Evolutionary conservation across 1,140 invertebrate genomes (phyloP).

Genomic region (Neomicropteryx cornuta): DNA sequence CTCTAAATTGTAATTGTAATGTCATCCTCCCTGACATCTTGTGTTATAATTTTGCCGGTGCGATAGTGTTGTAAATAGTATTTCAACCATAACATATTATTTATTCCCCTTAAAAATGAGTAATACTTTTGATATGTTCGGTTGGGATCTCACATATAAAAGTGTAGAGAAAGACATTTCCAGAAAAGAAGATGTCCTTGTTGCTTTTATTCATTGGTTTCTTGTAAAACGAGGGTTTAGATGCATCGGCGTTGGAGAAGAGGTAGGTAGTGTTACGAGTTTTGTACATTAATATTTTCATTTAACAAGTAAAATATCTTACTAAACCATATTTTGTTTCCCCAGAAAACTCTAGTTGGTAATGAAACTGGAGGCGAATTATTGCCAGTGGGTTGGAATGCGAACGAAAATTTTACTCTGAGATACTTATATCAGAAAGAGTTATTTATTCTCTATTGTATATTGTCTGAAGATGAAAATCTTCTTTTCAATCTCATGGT

Average conservation of each 20-base stretch:
- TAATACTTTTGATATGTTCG: too few species aligned
- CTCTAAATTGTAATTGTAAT: too few species aligned
- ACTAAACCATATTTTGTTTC: constrained; percentile 16
- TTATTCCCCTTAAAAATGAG: too few species aligned
- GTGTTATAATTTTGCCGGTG: too few species aligned
- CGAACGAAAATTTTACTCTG: constrained; percentile 45
- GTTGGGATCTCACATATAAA: constrained; percentile 61
- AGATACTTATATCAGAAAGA: constrained; percentile 53
- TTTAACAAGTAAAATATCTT: not conserved
- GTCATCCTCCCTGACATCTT: too few species aligned
- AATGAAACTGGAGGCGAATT: constrained; percentile 52
- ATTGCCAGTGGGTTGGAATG: constrained; percentile 59
- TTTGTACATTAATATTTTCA: constrained; percentile 1
- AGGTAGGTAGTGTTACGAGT: constrained; percentile 33
- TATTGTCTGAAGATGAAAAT: constrained; percentile 48
- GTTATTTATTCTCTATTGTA: constrained; percentile 54
- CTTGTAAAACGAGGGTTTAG: constrained; percentile 58
- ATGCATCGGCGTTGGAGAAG: constrained; percentile 61
- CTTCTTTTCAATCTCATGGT: constrained; percentile 56
- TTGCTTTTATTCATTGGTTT: constrained; percentile 60
- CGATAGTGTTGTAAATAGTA: too few species aligned
- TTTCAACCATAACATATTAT: too few species aligned
- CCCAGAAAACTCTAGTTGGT: constrained; percentile 48
- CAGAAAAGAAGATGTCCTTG: constrained; percentile 57
- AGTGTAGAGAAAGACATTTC: constrained; percentile 46